Percentiles rank a stretch among this genome's conserved stretches.
phyloP scores from a whole-genome alignment of 2,113 vertebrate genomes.

The Charadrius vociferus region DNA sequence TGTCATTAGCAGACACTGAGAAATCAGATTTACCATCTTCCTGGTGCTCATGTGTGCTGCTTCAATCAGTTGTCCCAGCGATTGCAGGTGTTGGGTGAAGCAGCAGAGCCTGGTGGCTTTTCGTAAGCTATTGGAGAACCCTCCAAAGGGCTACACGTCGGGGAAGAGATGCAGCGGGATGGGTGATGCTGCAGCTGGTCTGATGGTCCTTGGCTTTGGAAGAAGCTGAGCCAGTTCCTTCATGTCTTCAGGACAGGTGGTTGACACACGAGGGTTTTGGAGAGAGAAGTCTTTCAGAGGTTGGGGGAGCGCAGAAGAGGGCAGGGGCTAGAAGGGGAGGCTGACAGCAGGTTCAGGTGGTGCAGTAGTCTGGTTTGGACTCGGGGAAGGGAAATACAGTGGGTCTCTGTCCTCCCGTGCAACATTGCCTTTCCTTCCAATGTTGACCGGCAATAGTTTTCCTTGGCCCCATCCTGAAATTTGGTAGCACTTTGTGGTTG shows the following conservation, averaged over 20 bases:
- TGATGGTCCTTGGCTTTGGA: background rate
- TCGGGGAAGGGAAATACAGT: background rate
- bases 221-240: background rate
- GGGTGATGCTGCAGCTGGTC: background rate
- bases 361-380: background rate
- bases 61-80: background rate
- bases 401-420: background rate
- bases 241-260: background rate
- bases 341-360: background rate
- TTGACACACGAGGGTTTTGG: background rate
- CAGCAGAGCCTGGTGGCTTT: background rate
- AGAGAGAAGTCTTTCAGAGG: background rate
- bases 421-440: background rate
- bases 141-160: rapidly evolving
- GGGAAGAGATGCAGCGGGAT: rapidly evolving
- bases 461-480: background rate
- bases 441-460: rapidly evolving
- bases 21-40: background rate
- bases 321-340: no score
- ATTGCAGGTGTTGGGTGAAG: background rate
- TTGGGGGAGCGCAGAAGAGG: background rate
- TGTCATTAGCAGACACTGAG: rapidly evolving
- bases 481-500: background rate
- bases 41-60: rapidly evolving
- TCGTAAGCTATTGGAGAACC: background rate